Percentiles rank a stretch among this genome's conserved stretches.
Evolutionary conservation across 2,888 invertebrate genomes (phyloP).

Genomic region (Calliscelio sp.): DNA sequence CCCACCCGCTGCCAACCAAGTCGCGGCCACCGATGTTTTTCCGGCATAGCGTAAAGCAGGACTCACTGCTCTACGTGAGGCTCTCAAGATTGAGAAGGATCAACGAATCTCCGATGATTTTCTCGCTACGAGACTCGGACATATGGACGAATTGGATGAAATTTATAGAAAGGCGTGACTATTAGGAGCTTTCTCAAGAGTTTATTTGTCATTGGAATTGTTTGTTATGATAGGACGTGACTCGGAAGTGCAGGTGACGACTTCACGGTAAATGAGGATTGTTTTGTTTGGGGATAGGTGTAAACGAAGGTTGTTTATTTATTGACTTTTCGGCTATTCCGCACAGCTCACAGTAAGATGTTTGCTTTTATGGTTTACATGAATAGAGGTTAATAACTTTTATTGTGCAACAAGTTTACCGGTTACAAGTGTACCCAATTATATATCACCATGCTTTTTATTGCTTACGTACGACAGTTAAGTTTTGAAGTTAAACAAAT

Average conservation of each 20-base stretch:
- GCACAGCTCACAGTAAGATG: too few species aligned
- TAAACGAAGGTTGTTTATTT: slow-evolving; percentile 4
- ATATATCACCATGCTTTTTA: too few species aligned
- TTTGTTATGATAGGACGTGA: slow-evolving; percentile 40
- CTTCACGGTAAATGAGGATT: slow-evolving; percentile 9
- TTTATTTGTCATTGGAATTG: slow-evolving; percentile 55
- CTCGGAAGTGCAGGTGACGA: slow-evolving; percentile 13
- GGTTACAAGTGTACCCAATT: too few species aligned
- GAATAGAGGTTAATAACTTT: too few species aligned
- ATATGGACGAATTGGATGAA: slow-evolving; percentile 59
- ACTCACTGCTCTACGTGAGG: slow-evolving; percentile 45
- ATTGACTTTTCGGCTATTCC: slow-evolving; percentile 12
- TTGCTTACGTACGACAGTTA: too few species aligned
- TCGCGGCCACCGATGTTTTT: slow-evolving; percentile 64
- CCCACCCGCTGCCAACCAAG: slow-evolving; percentile 64
- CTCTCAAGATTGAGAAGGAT: slow-evolving; percentile 43
- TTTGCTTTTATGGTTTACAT: too few species aligned
- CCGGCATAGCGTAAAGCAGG: slow-evolving; percentile 57
- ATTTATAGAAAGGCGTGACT: slow-evolving; percentile 66
- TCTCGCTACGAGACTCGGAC: slow-evolving; percentile 37
- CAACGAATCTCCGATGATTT: slow-evolving; percentile 59
- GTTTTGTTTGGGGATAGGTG: background rate
- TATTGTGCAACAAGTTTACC: too few species aligned
- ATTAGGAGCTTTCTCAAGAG: slow-evolving; percentile 37
- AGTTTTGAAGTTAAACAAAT: too few species aligned